Evolutionary conservation across 1,140 invertebrate species (phyloP), one percentile per base, ranked within the genome.

Genomic region (Calephelis nemesis): DNA sequence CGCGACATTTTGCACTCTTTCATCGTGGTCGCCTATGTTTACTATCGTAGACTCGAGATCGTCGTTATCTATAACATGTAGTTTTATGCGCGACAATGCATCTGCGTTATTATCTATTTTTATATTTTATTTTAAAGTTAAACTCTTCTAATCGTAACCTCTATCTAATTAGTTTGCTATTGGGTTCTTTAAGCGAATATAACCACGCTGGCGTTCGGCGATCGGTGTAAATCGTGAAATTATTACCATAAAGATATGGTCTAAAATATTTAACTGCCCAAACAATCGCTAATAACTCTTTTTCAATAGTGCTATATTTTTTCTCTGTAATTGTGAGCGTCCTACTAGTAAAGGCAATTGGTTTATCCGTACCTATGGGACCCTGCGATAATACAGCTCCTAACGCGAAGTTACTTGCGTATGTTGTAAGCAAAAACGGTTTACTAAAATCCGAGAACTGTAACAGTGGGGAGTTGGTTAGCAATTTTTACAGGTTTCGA

Each of bases 191-290:
- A 19, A 19, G 19, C 3, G 19, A 19, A 19, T 19, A 19, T 19
- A 19, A 19, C 19, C 19, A 19, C 19, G 3, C 19, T 19, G 3
- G 19, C 19, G 3, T 0, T 19, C 19, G 19, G 19, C 3, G 19
- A 19, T 19, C 19, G 19, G 19, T 19, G 19, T 19, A 19, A 19
- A 19, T 19, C 19, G 19, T 76, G 72, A 63, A 62, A 52, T 65
- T 74, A 74, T 4, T 72, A 6, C 76, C 76, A n/a, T 72, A 75
- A 7, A 75, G 39, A 60, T 73, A 76, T 10, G 73, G 73, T 62
- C 70, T 63, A 65, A 73, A 77, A 50, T 77, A 62, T 63, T 78
- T 75, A 13, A 70, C 19, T 3, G 19, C 19, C 19, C 19, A 19
- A 19, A 19, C 0, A 19, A 3, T 19, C 19, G 19, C 19, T 49